A percentile compares a stretch with the other conserved stretches of the same genome.
These are phyloP conservation scores for Psilopsiagon aurifrons DNA, from an alignment of 2,113 vertebrate species.

Conservation along the genomic window DNA sequence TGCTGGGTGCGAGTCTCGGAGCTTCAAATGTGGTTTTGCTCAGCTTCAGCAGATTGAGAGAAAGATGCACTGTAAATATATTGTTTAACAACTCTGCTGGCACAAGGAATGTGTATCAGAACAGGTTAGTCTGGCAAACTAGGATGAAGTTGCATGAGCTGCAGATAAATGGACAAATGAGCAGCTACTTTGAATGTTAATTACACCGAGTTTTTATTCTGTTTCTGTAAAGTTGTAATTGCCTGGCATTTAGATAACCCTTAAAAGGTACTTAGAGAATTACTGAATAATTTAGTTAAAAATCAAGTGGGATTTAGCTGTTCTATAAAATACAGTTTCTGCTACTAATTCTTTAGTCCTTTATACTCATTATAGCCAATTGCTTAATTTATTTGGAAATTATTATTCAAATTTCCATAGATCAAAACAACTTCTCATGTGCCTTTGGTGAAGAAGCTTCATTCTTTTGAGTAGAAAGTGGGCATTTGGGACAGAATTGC, in stretches of 20 bases:
- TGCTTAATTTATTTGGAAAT: conserved; percentile 3
- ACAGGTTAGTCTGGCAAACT: background rate
- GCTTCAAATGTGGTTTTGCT: conserved; percentile 84
- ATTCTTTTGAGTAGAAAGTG: background rate
- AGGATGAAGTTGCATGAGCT: conserved; percentile 29
- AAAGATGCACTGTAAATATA: conserved; percentile 61
- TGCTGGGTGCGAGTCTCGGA: conserved; percentile 83
- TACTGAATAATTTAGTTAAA: background rate
- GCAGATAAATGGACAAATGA: background rate
- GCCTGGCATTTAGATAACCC: background rate
- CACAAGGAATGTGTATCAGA: background rate
- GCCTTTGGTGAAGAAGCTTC: background rate
- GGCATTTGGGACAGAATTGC: conserved; percentile 7
- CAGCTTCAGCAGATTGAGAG: conserved; percentile 81
- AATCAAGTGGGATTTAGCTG: background rate
- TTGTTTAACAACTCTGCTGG: conserved; percentile 57
- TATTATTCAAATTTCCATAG: background rate
- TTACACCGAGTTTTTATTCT: background rate
- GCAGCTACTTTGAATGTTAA: background rate
- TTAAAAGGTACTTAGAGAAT: conserved; percentile 5
- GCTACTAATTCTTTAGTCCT: background rate
- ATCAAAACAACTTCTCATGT: background rate
- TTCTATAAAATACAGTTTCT: background rate
- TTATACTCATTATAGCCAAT: background rate
- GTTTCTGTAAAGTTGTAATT: conserved; percentile 11